A percentile compares a stretch with the other conserved stretches of the same genome.
Evolutionary conservation across 2,888 invertebrate genomes (phyloP).

Genomic region (Augochlorella aurata): DNA sequence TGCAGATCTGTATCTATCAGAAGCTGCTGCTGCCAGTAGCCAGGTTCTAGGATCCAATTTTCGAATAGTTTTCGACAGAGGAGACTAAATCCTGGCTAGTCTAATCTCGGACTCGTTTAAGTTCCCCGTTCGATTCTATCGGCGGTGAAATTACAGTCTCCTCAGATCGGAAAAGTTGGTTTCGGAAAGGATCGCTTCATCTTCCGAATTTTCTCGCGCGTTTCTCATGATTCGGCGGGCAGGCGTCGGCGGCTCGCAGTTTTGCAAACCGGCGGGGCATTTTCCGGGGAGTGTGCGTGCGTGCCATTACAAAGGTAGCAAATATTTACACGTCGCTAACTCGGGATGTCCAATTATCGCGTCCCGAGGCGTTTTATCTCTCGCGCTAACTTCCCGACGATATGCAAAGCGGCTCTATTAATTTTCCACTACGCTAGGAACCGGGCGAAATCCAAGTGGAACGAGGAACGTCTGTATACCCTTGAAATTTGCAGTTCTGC

Average conservation of each 20-base stretch:
- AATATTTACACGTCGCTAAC: constrained; percentile 63
- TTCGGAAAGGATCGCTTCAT: constrained; percentile 7
- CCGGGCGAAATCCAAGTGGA: constrained; percentile 14
- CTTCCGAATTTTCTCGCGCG: constrained; percentile 12
- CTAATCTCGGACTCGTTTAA: background rate
- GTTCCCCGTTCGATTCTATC: background rate
- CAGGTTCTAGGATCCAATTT: background rate
- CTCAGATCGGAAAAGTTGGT: background rate
- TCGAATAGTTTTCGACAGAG: background rate
- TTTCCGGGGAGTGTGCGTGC: constrained; percentile 46
- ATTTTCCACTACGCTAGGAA: constrained; percentile 42
- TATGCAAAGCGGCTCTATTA: constrained; percentile 63
- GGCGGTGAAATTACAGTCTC: background rate
- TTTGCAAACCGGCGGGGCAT: constrained; percentile 20
- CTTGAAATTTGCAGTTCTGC: constrained; percentile 37
- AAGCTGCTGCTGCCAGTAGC: background rate
- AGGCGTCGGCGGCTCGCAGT: background rate
- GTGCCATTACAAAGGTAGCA: constrained; percentile 62
- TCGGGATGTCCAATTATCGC: constrained; percentile 73
- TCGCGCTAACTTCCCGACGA: constrained; percentile 57
- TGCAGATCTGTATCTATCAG: background rate
- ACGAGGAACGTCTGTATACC: constrained; percentile 15
- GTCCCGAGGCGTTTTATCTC: constrained; percentile 71
- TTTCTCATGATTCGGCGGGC: background rate
- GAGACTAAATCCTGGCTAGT: background rate